Evolutionary conservation across 2,888 invertebrate species (phyloP).

Genomic region (Formica aserva): DNA sequence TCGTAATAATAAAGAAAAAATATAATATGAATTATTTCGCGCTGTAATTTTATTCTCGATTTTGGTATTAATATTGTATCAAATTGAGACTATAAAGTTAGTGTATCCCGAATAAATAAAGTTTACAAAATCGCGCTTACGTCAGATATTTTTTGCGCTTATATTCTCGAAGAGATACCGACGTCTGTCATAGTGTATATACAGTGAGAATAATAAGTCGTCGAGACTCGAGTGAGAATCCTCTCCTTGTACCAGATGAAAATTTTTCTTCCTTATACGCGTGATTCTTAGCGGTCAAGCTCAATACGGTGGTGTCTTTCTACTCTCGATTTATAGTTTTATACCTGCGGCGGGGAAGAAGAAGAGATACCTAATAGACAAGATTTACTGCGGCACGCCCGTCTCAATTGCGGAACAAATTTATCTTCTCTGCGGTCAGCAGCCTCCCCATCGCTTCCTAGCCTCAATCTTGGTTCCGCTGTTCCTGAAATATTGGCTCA

Average conservation of each 20-base stretch:
- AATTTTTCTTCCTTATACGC: slow-evolving; percentile 57
- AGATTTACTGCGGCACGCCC: slow-evolving; percentile 83
- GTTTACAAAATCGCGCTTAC: not conserved
- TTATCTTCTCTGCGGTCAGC: slow-evolving; percentile 84
- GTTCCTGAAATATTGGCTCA: slow-evolving; percentile 83
- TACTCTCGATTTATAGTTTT: slow-evolving; percentile 80
- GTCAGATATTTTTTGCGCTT: not conserved
- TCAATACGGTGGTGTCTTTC: slow-evolving; percentile 73
- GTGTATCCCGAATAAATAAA: not conserved
- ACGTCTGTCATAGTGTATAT: not conserved
- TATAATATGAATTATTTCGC: not conserved
- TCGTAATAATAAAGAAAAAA: not conserved
- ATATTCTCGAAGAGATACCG: not conserved
- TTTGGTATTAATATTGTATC: not conserved
- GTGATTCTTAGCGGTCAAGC: slow-evolving; percentile 69
- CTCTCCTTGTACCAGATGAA: slow-evolving; percentile 51
- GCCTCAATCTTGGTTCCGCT: slow-evolving; percentile 83
- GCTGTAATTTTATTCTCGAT: not conserved
- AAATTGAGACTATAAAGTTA: not conserved
- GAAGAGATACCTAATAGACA: slow-evolving; percentile 82
- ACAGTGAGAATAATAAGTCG: not conserved
- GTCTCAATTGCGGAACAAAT: slow-evolving; percentile 85
- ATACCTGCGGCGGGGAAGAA: slow-evolving; percentile 78
- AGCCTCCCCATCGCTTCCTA: slow-evolving; percentile 81
- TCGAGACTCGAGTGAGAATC: not conserved